phyloP scores from a whole-genome alignment of 2,797 vertebrate species.

The Erithacus rubecula region DNA sequence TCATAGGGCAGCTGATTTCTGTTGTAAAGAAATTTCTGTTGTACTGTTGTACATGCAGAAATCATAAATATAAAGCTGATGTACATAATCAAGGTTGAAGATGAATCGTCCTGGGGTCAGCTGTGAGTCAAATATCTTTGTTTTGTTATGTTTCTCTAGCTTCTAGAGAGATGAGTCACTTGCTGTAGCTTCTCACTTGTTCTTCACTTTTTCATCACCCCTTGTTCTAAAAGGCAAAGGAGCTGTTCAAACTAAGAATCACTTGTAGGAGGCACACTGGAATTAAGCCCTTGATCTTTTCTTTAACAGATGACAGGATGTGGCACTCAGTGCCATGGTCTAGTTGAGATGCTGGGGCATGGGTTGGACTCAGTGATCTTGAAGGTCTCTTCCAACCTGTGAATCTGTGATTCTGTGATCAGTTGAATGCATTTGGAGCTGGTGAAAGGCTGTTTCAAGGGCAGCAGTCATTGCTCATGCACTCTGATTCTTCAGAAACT shows the following conservation, averaged over 20 bases:
- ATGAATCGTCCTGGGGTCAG: neutral
- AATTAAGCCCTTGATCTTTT: neutral
- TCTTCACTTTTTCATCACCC: neutral
- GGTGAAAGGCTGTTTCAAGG: neutral
- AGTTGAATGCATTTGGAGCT: accelerated
- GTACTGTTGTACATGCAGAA: accelerated
- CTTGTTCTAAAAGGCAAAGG: neutral
- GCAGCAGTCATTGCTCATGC: neutral
- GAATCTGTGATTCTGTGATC: too few species aligned
- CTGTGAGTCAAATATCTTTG: neutral
- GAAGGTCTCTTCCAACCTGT: too few species aligned
- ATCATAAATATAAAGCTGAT: neutral
- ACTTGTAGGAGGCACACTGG: neutral
- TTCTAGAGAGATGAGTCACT: neutral
- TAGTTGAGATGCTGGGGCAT: too few species aligned
- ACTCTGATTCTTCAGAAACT: neutral
- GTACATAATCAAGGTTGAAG: neutral
- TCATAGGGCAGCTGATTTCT: neutral
- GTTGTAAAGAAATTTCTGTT: too few species aligned
- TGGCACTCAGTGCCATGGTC: too few species aligned
- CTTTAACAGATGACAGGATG: too few species aligned
- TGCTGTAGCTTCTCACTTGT: neutral
- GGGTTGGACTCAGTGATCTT: too few species aligned
- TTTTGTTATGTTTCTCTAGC: neutral
- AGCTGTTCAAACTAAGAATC: neutral